Evolutionary conservation across 2,797 vertebrate species (phyloP).

Genomic region (Girardinus metallicus): DNA sequence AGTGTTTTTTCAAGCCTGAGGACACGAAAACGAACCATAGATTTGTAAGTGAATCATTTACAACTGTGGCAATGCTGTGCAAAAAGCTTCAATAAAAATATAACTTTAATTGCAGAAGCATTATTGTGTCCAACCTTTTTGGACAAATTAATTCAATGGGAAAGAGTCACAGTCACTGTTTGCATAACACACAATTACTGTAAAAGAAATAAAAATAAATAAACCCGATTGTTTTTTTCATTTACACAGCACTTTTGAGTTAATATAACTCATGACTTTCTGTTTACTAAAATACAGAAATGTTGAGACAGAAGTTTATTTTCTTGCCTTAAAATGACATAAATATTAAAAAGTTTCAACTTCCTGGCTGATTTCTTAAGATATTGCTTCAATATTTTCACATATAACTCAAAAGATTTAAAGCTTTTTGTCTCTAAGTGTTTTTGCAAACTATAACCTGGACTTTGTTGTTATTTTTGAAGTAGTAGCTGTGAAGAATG

Average conservation of each 20-base stretch:
- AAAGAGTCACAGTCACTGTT: not conserved
- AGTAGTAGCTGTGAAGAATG: not conserved
- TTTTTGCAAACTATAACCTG: not conserved
- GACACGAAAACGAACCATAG: not conserved
- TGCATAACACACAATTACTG: not conserved
- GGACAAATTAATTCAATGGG: not conserved
- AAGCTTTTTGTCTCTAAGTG: not conserved
- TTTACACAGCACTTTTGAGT: not conserved
- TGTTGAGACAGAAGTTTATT: not conserved
- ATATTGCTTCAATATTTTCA: not conserved
- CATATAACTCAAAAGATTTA: not conserved
- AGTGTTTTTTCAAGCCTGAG: not conserved
- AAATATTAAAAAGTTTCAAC: not conserved
- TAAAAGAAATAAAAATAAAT: not conserved
- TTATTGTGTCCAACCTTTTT: not conserved
- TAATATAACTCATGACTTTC: not conserved
- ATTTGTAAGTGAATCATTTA: not conserved
- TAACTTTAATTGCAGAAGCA: not conserved
- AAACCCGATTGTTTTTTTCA: not conserved
- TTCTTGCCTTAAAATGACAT: not conserved
- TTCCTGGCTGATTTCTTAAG: not conserved
- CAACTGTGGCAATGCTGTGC: not conserved
- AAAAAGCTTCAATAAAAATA: not conserved
- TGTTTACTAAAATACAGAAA: not conserved
- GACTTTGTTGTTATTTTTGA: not conserved